Evolutionary conservation across 2,888 invertebrate genomes (phyloP).

Genomic region (Teleogryllus oceanicus): DNA sequence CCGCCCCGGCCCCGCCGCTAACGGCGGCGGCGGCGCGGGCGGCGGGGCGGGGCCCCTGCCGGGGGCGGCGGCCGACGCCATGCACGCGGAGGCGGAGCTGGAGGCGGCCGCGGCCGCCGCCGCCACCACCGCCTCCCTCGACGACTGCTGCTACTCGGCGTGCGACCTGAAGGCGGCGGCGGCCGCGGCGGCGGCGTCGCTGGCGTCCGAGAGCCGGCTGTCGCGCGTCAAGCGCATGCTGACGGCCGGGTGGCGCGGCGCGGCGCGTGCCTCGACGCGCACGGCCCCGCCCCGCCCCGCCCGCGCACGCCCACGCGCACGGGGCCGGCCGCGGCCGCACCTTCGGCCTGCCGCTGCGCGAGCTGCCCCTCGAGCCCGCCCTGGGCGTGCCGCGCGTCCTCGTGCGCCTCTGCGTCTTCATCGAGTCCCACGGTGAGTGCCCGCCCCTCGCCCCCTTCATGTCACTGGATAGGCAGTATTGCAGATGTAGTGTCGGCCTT

Average conservation of each 20-base stretch:
- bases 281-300: constrained; percentile 42
- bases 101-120: background rate
- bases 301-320: background rate
- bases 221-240: constrained; percentile 47
- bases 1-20: background rate
- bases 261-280: constrained; percentile 35
- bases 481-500: too few species aligned
- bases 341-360: constrained; percentile 47
- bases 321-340: constrained; percentile 42
- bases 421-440: constrained; percentile 47
- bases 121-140: constrained; percentile 21
- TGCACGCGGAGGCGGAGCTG: constrained; percentile 21
- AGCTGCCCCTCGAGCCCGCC: constrained; percentile 43
- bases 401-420: constrained; percentile 49
- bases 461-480: too few species aligned
- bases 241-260: constrained; percentile 42
- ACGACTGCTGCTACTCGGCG: constrained; percentile 31
- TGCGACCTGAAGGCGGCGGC: constrained; percentile 44
- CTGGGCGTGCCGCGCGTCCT: constrained; percentile 48
- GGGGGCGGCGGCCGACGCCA: constrained; percentile 31
- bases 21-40: background rate
- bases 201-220: constrained; percentile 45
- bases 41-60: background rate
- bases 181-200: background rate
- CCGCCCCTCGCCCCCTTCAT: background rate